phyloP scores from a whole-genome alignment of 2,113 vertebrate species.

The Chloropsis cyanopogon region DNA sequence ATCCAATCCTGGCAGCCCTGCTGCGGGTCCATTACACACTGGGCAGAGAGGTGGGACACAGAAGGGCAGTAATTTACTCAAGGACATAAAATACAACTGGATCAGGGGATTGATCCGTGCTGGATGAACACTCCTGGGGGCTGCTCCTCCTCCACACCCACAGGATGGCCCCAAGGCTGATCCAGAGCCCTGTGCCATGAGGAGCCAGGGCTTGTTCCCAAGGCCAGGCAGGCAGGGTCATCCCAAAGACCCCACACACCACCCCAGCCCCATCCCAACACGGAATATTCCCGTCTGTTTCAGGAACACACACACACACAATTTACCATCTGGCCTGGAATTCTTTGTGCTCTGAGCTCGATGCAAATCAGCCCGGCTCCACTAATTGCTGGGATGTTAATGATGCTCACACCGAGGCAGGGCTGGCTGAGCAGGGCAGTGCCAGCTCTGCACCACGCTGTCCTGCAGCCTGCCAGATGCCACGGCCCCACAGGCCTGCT shows the following conservation, averaged over 20 bases:
- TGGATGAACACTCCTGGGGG: neutral
- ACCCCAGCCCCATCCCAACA: neutral
- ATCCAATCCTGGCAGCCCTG: neutral
- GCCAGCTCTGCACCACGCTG: neutral
- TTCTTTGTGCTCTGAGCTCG: neutral
- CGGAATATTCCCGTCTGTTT: neutral
- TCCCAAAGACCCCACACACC: neutral
- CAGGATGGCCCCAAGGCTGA: neutral
- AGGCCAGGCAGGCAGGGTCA: neutral
- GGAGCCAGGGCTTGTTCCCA: neutral
- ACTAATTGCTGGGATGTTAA: constrained; percentile 21
- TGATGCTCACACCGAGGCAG: neutral
- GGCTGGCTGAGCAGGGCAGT: neutral
- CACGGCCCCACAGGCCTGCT: neutral
- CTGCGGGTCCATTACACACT: fast-evolving
- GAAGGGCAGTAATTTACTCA: neutral
- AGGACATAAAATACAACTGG: neutral
- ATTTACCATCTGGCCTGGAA: constrained; percentile 44
- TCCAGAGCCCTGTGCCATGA: neutral
- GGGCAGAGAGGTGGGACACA: neutral
- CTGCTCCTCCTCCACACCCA: neutral
- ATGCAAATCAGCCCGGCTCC: constrained; percentile 22
- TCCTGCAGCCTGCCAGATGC: neutral
- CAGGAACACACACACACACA: neutral
- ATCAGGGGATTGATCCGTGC: neutral